These are phyloP conservation scores for Sinelater perroti DNA, from an alignment of 2,888 invertebrate genomes.

Conservation along the genomic window DNA sequence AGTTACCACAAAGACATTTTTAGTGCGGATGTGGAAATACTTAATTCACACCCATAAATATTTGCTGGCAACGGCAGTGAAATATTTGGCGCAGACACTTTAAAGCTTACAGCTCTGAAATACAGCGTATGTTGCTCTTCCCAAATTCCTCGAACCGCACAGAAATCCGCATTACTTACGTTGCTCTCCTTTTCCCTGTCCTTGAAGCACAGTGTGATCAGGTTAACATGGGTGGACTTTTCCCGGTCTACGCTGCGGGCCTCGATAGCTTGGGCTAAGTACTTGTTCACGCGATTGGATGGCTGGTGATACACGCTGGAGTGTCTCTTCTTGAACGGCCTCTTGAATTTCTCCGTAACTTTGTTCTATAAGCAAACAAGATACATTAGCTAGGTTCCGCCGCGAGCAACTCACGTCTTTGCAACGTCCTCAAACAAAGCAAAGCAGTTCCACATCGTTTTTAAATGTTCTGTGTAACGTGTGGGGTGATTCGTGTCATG, in stretches of 20 bases:
- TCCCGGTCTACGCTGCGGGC: conserved; percentile 90
- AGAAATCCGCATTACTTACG: too few species aligned
- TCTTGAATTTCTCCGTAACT: conserved; percentile 87
- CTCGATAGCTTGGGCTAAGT: conserved; percentile 89
- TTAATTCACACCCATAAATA: too few species aligned
- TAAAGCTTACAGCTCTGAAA: too few species aligned
- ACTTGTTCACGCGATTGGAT: conserved; percentile 91
- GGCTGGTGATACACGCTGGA: conserved; percentile 89
- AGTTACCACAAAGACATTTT: too few species aligned
- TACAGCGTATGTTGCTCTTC: too few species aligned
- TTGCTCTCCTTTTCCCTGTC: conserved; percentile 84
- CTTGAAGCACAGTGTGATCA: conserved; percentile 85
- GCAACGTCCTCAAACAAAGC: conserved; percentile 10
- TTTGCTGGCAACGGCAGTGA: too few species aligned
- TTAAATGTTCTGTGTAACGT: conserved; percentile 13
- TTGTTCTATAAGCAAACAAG: conserved; percentile 70
- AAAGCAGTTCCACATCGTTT: conserved; percentile 17
- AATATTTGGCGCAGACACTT: too few species aligned
- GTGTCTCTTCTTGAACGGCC: conserved; percentile 88
- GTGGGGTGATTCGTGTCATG: neutral
- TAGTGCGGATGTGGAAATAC: too few species aligned
- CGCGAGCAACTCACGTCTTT: neutral
- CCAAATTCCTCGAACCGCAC: too few species aligned
- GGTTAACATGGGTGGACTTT: conserved; percentile 88
- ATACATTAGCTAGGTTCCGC: neutral